These are phyloP conservation scores for Haliclona indistincta DNA, from an alignment of 37 sponge, comb jelly and placozoan genomes.

Conservation along the genomic window DNA sequence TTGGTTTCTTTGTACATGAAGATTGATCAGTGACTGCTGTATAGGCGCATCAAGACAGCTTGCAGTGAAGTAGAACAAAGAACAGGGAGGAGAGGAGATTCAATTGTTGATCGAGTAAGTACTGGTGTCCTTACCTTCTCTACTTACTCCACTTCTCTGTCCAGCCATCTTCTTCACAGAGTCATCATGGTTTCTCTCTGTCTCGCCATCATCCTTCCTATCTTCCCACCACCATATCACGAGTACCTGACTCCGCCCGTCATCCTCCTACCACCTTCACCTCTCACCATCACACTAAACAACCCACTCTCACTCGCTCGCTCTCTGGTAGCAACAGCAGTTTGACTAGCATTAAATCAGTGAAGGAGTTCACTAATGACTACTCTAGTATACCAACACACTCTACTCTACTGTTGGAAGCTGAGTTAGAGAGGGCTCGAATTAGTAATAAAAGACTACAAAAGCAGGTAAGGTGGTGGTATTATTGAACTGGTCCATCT, in stretches of 20 bases:
- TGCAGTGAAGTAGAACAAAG: neutral
- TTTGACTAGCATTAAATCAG: constrained; percentile 20
- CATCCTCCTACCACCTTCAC: neutral
- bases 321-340: constrained; percentile 33
- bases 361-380: neutral
- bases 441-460: constrained; percentile 36
- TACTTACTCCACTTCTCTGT: neutral
- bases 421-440: constrained; percentile 34
- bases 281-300: neutral
- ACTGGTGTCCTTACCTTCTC: neutral
- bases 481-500: too few species aligned
- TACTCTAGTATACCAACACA: neutral
- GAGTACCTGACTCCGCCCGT: neutral
- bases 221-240: neutral
- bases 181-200: neutral
- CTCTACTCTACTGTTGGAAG: neutral
- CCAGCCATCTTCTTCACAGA: neutral
- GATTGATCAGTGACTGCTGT: neutral
- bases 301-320: constrained; percentile 4
- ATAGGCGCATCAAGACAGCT: neutral
- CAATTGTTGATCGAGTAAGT: neutral
- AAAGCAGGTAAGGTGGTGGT: constrained; percentile 34
- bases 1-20: constrained; percentile 26
- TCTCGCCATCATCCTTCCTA: neutral
- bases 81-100: neutral